phyloP scores from a whole-genome alignment of 2,888 invertebrate species.

The Trichacis sp. region DNA sequence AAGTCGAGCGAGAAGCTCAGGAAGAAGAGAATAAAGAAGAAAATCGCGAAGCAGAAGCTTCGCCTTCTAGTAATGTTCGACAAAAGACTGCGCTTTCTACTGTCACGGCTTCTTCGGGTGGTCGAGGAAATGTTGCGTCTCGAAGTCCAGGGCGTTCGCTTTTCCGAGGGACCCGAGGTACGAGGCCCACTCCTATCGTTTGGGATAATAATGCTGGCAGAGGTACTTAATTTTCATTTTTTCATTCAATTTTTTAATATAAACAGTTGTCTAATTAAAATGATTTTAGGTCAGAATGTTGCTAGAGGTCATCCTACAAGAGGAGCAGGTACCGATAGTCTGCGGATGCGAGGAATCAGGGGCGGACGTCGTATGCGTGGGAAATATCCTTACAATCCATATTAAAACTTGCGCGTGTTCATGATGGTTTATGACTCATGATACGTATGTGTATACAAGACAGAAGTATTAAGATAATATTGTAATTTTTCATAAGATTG shows the following conservation, averaged over 20 bases:
- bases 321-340: background rate
- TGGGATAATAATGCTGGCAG: constrained; percentile 70
- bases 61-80: constrained; percentile 74
- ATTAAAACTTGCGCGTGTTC: background rate
- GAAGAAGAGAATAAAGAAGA: constrained; percentile 73
- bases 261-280: background rate
- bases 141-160: constrained; percentile 62
- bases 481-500: no score
- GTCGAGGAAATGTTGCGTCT: constrained; percentile 51
- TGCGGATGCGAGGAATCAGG: constrained; percentile 54
- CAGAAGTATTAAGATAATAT: no score
- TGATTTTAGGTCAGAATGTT: background rate
- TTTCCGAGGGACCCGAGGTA: constrained; percentile 57
- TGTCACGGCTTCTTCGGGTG: constrained; percentile 51
- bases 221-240: constrained; percentile 20
- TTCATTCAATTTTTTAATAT: background rate
- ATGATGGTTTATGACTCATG: no score
- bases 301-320: background rate
- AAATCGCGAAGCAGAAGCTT: constrained; percentile 86
- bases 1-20: constrained; percentile 67
- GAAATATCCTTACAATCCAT: constrained; percentile 45
- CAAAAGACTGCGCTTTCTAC: constrained; percentile 62
- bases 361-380: constrained; percentile 56
- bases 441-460: no score
- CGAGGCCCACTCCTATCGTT: constrained; percentile 75